Conservation (phyloP, 2,113 vertebrate genomes). For the Nesogale talazaci region DNA sequence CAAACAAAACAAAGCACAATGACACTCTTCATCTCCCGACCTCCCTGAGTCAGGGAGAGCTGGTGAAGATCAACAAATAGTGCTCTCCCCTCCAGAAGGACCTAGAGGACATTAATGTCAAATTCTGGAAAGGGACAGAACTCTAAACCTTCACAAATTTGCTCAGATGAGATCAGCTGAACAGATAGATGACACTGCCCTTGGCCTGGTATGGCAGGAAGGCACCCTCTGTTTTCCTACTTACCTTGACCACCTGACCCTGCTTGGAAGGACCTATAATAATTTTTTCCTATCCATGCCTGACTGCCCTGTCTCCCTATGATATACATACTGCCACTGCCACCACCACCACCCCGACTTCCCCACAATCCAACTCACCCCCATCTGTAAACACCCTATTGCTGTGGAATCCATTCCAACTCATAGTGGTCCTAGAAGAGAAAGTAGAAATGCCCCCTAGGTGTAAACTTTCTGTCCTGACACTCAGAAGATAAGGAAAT, state of each 20-base stretch:
- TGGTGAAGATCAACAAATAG: background rate
- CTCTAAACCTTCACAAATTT: background rate
- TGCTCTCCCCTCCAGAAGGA: background rate
- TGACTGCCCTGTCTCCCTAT: background rate
- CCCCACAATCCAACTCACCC: too few species aligned
- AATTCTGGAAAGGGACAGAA: background rate
- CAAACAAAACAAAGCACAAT: background rate
- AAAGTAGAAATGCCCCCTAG: too few species aligned
- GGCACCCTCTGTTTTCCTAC: background rate
- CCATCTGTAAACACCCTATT: background rate
- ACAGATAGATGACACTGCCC: background rate
- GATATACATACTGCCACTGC: background rate
- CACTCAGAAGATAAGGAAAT: background rate
- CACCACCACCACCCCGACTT: background rate
- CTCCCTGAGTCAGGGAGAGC: background rate
- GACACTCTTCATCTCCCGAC: background rate
- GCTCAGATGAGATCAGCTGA: background rate
- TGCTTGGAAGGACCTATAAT: background rate
- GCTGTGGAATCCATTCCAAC: background rate
- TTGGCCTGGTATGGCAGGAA: too few species aligned
- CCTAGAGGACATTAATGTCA: background rate
- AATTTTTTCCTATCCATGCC: background rate
- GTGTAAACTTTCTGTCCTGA: background rate
- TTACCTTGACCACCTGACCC: background rate
- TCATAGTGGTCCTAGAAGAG: background rate